Evolutionary conservation across 2,113 vertebrate species (phyloP).

Genomic region (Zosterops borbonicus): DNA sequence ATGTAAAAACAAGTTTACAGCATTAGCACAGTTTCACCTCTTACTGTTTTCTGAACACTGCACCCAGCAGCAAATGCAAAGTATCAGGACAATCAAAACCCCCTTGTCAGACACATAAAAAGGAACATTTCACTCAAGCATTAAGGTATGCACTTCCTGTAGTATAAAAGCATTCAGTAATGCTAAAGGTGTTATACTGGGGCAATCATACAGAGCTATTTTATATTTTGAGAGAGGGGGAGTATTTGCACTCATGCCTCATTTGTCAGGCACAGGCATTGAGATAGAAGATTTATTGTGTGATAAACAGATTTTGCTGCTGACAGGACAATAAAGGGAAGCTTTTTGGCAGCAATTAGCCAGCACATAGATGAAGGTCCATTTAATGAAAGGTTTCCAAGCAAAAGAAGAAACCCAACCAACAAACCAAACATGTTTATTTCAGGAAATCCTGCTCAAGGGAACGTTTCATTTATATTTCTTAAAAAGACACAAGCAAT

Average conservation of each 20-base stretch:
- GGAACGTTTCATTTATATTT: background rate
- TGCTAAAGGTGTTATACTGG: background rate
- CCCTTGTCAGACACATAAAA: background rate
- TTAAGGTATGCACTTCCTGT: background rate
- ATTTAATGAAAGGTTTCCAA: constrained; percentile 12
- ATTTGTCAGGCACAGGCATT: background rate
- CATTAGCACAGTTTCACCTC: background rate
- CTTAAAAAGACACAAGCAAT: background rate
- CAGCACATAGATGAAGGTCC: background rate
- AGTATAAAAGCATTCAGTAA: background rate
- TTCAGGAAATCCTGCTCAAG: constrained; percentile 29
- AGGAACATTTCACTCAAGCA: background rate
- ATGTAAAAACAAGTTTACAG: background rate
- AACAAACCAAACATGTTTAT: background rate
- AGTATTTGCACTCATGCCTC: constrained; percentile 13
- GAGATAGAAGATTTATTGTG: constrained; percentile 47
- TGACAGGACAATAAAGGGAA: constrained; percentile 49
- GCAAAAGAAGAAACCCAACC: background rate
- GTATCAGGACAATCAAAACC: background rate
- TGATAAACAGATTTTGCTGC: constrained; percentile 70
- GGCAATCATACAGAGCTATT: background rate
- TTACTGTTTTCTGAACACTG: background rate
- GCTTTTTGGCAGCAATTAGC: constrained; percentile 46
- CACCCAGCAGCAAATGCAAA: background rate
- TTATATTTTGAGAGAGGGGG: background rate